Base-by-base conservation (phyloP, 2,888 invertebrate species). In the Heliconius sara region DNA sequence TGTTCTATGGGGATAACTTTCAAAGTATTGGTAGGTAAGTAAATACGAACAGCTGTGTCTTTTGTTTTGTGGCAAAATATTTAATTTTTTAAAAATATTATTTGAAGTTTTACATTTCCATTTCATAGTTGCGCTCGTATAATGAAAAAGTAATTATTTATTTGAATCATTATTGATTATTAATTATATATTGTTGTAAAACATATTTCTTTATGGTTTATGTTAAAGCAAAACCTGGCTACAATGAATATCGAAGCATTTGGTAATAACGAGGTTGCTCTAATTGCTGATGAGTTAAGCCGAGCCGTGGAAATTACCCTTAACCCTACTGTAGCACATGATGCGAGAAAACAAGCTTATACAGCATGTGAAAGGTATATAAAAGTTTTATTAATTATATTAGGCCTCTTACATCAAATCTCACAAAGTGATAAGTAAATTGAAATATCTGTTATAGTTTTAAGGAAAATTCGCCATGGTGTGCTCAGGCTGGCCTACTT, bases 401-500 rank as follows among this genome's bases (percentile, higher is more conserved):
- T 43, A 78, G 13, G 63, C n/a, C 3, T 63, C n/a, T 25, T 67
- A 22, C 7, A 71, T 10, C 22, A 60, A 60, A n/a, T 7, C 7
- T 39, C 16, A 34, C 9, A 34, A 39, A 43, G 13, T 43, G 9
- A 25, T n/a, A 60, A 39, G 5, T 57, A 34, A 73, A 34, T 60
- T 43, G n/a, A 30, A 57, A n/a, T 22, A n/a, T 60, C 5, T 70
- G 0, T 88, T 89, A 9, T 88, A 96, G 96, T 86, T 98, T 98
- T 88, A 98, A 98, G 89, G 98, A 98, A 87, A 97, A 97, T 57
- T 98, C 98, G 0, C 98, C 98, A 16, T 94, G 97, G 83, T 98
- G 98, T 94, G 98, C 98, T 9, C 98, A 98, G 89, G 98, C 97
- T 84, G 99, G 99, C 0, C 93, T 98, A 2, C 96, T 97, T 84